Evolutionary conservation across 2,888 invertebrate genomes (phyloP).

Genomic region (Prosapia bicincta): DNA sequence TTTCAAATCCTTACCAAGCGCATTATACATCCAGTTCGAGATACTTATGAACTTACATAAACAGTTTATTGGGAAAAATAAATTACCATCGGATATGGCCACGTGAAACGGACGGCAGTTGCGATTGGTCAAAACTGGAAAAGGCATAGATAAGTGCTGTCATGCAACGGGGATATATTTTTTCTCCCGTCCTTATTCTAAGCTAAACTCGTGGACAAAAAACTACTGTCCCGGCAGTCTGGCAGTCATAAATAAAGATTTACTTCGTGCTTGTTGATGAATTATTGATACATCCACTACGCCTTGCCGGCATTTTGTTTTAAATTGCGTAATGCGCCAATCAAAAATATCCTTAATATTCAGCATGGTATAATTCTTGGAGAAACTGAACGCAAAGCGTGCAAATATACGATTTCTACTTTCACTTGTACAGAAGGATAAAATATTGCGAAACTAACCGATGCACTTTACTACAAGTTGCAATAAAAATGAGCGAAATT

Average conservation of each 20-base stretch:
- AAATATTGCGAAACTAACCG: too few relatives aligned
- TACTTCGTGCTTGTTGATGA: not conserved
- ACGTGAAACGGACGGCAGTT: not conserved
- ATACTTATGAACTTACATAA: not conserved
- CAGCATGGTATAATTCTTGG: too few relatives aligned
- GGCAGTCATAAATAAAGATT: constrained; percentile 25
- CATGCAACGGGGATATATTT: not conserved
- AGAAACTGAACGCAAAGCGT: too few relatives aligned
- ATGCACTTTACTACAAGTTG: too few relatives aligned
- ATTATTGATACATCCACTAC: not conserved
- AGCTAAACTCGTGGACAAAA: not conserved
- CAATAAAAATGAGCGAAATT: too few relatives aligned
- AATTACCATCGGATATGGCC: not conserved
- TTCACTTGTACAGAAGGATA: too few relatives aligned
- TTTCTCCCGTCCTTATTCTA: not conserved
- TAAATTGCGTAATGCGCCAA: not conserved
- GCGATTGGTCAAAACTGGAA: not conserved
- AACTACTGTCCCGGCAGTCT: not conserved
- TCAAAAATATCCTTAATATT: not conserved
- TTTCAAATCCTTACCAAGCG: too few relatives aligned
- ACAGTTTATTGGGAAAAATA: not conserved
- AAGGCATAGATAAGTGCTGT: not conserved
- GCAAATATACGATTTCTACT: too few relatives aligned
- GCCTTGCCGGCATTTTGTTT: not conserved
- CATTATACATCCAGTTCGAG: too few relatives aligned